Evolutionary conservation across 2,888 invertebrate species (phyloP).

Genomic region (Apomyelois bistriatella): DNA sequence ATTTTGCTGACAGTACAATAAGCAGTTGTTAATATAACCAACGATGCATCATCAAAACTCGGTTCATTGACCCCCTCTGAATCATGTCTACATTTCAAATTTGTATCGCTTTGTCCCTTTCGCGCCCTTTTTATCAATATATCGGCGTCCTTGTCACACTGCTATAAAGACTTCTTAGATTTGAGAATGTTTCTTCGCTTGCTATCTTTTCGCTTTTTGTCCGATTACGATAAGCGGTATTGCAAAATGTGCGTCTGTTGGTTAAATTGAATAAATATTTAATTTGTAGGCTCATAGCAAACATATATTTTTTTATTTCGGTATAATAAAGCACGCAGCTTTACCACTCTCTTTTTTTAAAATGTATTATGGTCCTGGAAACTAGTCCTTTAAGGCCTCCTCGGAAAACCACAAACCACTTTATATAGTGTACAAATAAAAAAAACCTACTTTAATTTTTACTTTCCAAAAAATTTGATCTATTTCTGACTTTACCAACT

Average conservation of each 20-base stretch:
- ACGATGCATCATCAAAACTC: slow-evolving; percentile 56
- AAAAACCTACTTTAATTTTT: too few species aligned
- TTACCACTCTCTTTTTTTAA: too few species aligned
- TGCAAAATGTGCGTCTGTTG: slow-evolving; percentile 1
- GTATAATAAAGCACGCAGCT: too few species aligned
- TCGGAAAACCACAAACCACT: too few species aligned
- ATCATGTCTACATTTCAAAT: slow-evolving; percentile 48
- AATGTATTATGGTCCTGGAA: too few species aligned
- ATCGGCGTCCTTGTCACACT: slow-evolving; percentile 25
- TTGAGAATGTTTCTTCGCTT: slow-evolving; percentile 15
- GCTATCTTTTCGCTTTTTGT: slow-evolving; percentile 9
- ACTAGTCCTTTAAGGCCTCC: too few species aligned
- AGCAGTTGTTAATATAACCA: slow-evolving; percentile 16
- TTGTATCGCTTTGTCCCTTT: slow-evolving; percentile 37
- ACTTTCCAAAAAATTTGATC: too few species aligned
- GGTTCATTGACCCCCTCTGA: slow-evolving; percentile 48
- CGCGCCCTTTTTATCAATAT: slow-evolving; percentile 37
- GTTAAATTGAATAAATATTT: neutral
- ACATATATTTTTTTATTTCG: neutral
- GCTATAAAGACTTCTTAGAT: slow-evolving; percentile 14
- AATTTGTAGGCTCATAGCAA: neutral
- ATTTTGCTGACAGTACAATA: slow-evolving; percentile 17
- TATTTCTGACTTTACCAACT: too few species aligned
- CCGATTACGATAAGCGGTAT: slow-evolving; percentile 5
- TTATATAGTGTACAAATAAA: too few species aligned